These are phyloP conservation scores for Avahi laniger DNA, from an alignment of 2,797 vertebrate genomes.

Conservation along the genomic window DNA sequence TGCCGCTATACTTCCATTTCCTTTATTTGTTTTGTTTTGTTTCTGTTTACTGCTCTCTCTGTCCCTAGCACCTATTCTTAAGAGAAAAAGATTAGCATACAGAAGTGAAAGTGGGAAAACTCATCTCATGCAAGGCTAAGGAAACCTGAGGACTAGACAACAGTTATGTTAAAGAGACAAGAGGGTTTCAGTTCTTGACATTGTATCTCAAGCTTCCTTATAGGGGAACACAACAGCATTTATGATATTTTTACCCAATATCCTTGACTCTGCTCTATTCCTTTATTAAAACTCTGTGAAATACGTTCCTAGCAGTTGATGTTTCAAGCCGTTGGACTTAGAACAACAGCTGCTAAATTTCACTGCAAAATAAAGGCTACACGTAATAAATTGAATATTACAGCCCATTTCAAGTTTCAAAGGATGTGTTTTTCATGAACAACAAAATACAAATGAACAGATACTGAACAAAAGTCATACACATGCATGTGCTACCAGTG, in stretches of 20 bases:
- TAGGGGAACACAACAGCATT: background rate
- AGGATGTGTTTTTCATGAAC: slow-evolving; percentile 12
- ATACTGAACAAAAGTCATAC: background rate
- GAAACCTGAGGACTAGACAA: background rate
- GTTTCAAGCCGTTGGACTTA: background rate
- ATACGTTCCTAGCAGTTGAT: background rate
- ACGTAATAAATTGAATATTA: background rate
- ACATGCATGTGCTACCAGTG: background rate
- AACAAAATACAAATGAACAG: background rate
- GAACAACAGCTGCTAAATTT: slow-evolving; percentile 24
- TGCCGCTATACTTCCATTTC: background rate
- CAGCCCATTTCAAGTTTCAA: background rate
- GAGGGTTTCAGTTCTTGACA: background rate
- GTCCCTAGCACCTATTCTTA: background rate
- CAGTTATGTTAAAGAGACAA: background rate
- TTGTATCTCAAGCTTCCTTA: background rate
- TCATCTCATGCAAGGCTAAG: slow-evolving; percentile 31
- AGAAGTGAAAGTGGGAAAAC: background rate
- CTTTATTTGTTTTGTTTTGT: slow-evolving; percentile 15
- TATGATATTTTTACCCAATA: background rate
- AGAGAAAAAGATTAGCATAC: background rate
- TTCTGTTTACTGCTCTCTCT: background rate
- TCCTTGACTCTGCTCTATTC: background rate
- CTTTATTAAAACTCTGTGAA: slow-evolving; percentile 28
- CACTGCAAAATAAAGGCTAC: background rate